Conservation (phyloP, 2,797 vertebrate genomes). For the Halcyon chelicuti region DNA sequence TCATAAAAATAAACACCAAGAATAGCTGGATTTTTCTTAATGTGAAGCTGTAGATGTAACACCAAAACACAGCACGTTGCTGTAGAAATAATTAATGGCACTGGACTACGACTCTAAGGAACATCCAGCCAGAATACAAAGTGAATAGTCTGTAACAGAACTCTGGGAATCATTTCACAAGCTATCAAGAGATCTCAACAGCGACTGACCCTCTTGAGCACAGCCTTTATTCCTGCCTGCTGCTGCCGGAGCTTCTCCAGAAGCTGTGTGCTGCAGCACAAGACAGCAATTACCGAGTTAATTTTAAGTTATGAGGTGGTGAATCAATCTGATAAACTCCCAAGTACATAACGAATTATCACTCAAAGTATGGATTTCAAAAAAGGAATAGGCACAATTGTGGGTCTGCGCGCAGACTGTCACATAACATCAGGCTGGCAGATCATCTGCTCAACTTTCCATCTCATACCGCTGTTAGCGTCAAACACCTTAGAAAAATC, state of each 20-base stretch:
- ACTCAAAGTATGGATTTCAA: background rate
- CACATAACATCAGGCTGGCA: background rate
- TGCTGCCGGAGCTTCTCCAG: background rate
- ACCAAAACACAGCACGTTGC: background rate
- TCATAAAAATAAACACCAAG: background rate
- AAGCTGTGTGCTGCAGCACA: background rate
- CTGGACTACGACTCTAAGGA: background rate
- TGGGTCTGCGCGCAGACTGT: background rate
- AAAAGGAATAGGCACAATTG: background rate
- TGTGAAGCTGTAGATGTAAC: background rate
- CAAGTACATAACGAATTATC: background rate
- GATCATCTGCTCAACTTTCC: background rate
- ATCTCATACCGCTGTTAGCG: background rate
- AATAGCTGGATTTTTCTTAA: background rate
- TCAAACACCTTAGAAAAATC: background rate
- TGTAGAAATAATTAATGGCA: constrained; percentile 34
- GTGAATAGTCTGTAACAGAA: constrained; percentile 26
- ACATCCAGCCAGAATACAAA: background rate
- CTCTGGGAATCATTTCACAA: constrained; percentile 14
- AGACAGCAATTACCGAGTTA: background rate
- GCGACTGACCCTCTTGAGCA: background rate
- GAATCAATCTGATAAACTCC: background rate
- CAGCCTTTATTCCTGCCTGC: background rate
- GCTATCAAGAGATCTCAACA: background rate
- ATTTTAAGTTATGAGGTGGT: background rate